Evolutionary conservation across 2,113 vertebrate species (phyloP).

Genomic region (Tychaedon coryphoeus): DNA sequence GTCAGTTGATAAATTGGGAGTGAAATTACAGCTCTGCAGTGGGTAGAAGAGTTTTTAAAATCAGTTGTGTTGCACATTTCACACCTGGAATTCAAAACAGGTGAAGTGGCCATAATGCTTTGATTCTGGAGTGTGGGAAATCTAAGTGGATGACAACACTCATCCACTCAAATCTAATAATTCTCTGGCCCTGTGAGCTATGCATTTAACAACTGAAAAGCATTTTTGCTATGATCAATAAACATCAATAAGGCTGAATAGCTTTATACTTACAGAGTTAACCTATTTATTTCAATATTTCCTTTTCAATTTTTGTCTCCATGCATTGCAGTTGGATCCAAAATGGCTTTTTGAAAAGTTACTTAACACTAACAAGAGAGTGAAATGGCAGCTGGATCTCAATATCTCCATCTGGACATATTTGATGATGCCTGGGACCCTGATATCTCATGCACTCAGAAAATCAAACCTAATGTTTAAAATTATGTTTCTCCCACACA

Average conservation of each 20-base stretch:
- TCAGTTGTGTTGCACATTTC: neutral
- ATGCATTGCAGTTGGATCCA: neutral
- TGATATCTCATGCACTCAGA: neutral
- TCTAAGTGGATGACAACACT: neutral
- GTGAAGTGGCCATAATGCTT: neutral
- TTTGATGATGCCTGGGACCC: neutral
- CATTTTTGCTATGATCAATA: neutral
- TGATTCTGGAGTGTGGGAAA: neutral
- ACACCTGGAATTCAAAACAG: neutral
- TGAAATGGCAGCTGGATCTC: neutral
- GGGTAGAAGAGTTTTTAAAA: neutral
- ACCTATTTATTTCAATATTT: neutral
- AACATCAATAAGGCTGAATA: neutral
- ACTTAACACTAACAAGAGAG: neutral
- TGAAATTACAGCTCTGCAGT: neutral
- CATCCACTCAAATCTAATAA: neutral
- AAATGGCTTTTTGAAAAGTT: neutral
- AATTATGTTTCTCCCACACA: neutral
- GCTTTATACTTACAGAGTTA: neutral
- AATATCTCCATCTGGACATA: neutral
- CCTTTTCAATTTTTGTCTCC: neutral
- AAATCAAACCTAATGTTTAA: neutral
- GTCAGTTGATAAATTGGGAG: neutral
- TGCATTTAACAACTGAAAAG: neutral
- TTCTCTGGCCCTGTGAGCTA: neutral